These are phyloP conservation scores for Dreissena rostriformis DNA, from an alignment of 1,140 invertebrate species.

Conservation along the genomic window DNA sequence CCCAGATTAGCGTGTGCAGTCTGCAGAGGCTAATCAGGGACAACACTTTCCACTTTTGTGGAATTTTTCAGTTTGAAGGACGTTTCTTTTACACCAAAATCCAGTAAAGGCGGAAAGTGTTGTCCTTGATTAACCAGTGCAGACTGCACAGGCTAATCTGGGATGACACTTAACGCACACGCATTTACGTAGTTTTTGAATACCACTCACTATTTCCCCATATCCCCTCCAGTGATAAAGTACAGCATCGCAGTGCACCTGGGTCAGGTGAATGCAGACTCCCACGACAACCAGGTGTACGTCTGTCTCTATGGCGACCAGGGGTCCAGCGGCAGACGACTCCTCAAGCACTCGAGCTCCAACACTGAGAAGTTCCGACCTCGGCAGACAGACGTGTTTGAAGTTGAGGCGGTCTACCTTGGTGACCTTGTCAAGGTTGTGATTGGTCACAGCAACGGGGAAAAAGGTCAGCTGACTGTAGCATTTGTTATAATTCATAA, in stretches of 20 bases:
- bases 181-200: not conserved
- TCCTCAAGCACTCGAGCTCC: slow-evolving; percentile 61
- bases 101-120: no score
- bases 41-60: no score
- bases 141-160: no score
- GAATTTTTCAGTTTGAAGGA: no score
- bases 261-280: slow-evolving; percentile 65
- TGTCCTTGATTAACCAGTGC: no score
- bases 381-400: slow-evolving; percentile 72
- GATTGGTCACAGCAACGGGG: slow-evolving; percentile 71
- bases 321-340: slow-evolving; percentile 65
- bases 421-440: slow-evolving; percentile 67
- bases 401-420: slow-evolving; percentile 73
- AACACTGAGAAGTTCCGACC: slow-evolving; percentile 61
- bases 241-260: slow-evolving; percentile 72
- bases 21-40: no score
- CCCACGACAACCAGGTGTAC: slow-evolving; percentile 65
- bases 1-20: no score
- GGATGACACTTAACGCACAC: no score
- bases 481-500: no score
- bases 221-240: slow-evolving; percentile 69
- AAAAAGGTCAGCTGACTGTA: slow-evolving; percentile 52
- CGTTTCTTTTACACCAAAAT: no score
- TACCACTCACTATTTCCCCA: slow-evolving; percentile 11
- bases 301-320: slow-evolving; percentile 68